Conservation (phyloP, 2,797 vertebrate species). For the Astyanax mexicanus region DNA sequence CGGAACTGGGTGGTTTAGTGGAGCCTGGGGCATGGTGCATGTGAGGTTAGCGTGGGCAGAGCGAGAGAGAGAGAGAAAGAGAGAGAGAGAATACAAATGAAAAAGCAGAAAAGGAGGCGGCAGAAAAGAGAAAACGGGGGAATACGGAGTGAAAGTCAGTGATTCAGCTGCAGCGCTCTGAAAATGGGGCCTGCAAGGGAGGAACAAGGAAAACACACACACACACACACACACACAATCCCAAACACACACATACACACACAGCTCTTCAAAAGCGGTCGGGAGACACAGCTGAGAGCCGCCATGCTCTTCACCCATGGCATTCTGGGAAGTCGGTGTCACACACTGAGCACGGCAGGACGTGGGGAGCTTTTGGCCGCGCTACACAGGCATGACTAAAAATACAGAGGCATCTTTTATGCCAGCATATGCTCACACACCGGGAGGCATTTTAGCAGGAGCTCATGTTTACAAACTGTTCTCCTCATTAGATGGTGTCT, state of each 20-base stretch:
- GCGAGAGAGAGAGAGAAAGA: constrained; percentile 61
- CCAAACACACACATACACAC: too few species aligned
- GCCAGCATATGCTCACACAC: constrained; percentile 57
- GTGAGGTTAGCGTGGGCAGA: constrained; percentile 71
- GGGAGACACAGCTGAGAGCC: constrained; percentile 34
- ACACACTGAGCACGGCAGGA: constrained; percentile 28
- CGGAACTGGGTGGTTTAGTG: constrained; percentile 24
- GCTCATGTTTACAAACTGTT: constrained; percentile 38
- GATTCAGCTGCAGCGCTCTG: constrained; percentile 34
- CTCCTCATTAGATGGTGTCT: constrained; percentile 13
- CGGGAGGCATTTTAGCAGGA: constrained; percentile 45
- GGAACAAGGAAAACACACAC: constrained; percentile 15
- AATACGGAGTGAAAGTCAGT: constrained; percentile 34
- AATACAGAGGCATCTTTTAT: constrained; percentile 50
- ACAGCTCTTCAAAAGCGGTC: constrained; percentile 11
- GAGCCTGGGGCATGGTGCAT: constrained; percentile 62
- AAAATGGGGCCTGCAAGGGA: constrained; percentile 46
- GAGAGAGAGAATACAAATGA: constrained; percentile 43
- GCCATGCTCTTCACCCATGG: constrained; percentile 42
- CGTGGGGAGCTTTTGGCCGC: constrained; percentile 45
- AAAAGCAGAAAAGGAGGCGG: constrained; percentile 25
- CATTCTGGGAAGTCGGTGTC: constrained; percentile 43
- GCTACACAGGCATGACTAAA: constrained; percentile 50
- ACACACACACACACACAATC: constrained; percentile 7
- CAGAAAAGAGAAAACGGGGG: neutral